Evolutionary conservation across 1,140 invertebrate species (phyloP).

Genomic region (Cataglyphis hispanica): DNA sequence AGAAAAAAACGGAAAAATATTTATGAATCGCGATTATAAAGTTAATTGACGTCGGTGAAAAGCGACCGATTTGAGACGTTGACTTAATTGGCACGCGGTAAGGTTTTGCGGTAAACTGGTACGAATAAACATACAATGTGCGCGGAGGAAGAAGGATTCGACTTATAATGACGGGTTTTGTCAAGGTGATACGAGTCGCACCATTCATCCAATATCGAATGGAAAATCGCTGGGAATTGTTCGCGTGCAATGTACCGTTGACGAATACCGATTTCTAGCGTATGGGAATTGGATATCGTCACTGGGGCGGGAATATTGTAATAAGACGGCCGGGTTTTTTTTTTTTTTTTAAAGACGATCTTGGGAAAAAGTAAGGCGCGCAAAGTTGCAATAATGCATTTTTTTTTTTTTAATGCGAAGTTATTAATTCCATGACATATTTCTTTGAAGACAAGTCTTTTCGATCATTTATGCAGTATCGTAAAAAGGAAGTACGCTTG

Average conservation of each 20-base stretch:
- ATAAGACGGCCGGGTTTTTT: not conserved
- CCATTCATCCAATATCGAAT: conserved; percentile 57
- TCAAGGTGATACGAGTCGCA: conserved; percentile 51
- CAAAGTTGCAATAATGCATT: not conserved
- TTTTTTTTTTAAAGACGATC: not conserved
- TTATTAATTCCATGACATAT: not conserved
- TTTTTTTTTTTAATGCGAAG: not conserved
- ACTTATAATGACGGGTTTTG: conserved; percentile 45
- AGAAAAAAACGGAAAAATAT: not conserved
- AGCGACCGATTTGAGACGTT: not conserved
- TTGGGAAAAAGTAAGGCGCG: not conserved
- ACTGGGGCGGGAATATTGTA: conserved; percentile 34
- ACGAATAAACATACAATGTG: conserved; percentile 55
- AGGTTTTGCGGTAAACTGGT: conserved; percentile 27
- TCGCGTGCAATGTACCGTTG: conserved; percentile 21
- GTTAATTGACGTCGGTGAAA: conserved; percentile 12
- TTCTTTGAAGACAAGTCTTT: not conserved
- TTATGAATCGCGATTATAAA: not conserved
- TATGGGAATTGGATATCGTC: conserved; percentile 35
- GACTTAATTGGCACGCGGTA: conserved; percentile 2
- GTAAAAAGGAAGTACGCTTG: conserved; percentile 36
- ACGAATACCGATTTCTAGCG: conserved; percentile 37
- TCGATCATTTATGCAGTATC: conserved; percentile 5
- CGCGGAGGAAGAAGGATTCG: conserved; percentile 32
- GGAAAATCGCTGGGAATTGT: conserved; percentile 47